Base-by-base conservation (phyloP, 2,113 vertebrate genomes). In the Rhipidura dahli region DNA sequence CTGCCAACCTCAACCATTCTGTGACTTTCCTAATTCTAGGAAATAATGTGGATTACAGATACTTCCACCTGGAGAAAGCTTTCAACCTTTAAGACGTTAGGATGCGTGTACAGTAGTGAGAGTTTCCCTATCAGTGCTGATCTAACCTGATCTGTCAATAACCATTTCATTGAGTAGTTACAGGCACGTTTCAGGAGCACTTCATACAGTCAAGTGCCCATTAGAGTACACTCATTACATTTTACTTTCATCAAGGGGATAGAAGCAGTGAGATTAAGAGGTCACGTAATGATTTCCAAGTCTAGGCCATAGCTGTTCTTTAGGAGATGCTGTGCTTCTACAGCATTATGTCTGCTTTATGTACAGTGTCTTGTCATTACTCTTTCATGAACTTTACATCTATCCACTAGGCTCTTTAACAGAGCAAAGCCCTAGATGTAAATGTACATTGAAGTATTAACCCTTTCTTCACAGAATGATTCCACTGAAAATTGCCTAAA, bases 311-410 rank as follows among this genome's bases (percentile, higher is more conserved):
- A 68, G 68, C 11, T 71, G 63, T 19, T 85, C 82, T 49, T 87
- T 42, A 70, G 66, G 51, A 95, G 45, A 91, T 37, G 66, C 22
- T 88, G 23, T 73, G 59, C 71, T 85, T 73, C 84, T 30, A 50
- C 75, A 77, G 93, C 63, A 63, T 39, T 83, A 79, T 20, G 3
- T 79, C 82, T 90, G 75, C 47, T 86, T 94, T 91, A 86, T 49
- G 64, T 61, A 42, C 6, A 87, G 19, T 15, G 30, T 33, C 66
- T 69, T 66, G 33, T 63, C 81, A 95, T 79, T 88, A 94, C 65
- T 94, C 84, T 92, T 94, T 95, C 56, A 89, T 81, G 77, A 94
- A 68, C 44, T 73, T 93, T 86, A 73, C 53, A 92, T 91, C 65
- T 65, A 60, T 39, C 73, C 66, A 83, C 64, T 44, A 79, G 23